A percentile compares a stretch with the other conserved stretches of the same genome.
Conservation (phyloP, 2,113 vertebrate genomes). For the Morone saxatilis region DNA sequence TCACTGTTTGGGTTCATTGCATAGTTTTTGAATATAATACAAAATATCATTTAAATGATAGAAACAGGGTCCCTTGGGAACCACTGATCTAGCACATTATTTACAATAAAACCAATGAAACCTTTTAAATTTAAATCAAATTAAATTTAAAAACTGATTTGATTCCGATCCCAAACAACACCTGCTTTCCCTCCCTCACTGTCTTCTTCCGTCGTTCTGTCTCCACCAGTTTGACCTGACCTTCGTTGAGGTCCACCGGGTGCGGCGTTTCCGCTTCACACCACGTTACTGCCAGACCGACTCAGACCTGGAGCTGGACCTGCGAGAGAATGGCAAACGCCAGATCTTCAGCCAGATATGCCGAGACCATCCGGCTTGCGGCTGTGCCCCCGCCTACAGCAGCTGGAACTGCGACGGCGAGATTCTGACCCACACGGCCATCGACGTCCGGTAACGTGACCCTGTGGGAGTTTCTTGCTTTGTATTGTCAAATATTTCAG, state of each 20-base stretch:
- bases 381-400: constrained; percentile 84
- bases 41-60: too few species aligned
- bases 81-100: too few species aligned
- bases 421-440: constrained; percentile 86
- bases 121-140: too few species aligned
- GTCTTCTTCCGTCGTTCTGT: not conserved
- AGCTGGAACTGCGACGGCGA: constrained; percentile 98
- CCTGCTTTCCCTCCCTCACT: not conserved
- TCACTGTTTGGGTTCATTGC: too few species aligned
- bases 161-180: not conserved
- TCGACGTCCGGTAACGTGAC: constrained; percentile 89
- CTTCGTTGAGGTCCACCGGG: constrained; percentile 93
- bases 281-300: constrained; percentile 85
- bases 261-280: constrained; percentile 90
- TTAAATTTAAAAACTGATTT: not conserved
- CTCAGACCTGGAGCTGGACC: constrained; percentile 84
- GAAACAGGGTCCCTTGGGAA: too few species aligned
- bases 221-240: constrained; percentile 90
- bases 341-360: constrained; percentile 88
- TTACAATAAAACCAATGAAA: too few species aligned
- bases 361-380: constrained; percentile 87
- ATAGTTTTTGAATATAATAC: too few species aligned
- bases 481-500: not conserved
- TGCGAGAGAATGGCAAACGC: constrained; percentile 69
- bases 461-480: not conserved